Conservation (phyloP, 2,797 vertebrate species). For the Monodelphis domestica region DNA sequence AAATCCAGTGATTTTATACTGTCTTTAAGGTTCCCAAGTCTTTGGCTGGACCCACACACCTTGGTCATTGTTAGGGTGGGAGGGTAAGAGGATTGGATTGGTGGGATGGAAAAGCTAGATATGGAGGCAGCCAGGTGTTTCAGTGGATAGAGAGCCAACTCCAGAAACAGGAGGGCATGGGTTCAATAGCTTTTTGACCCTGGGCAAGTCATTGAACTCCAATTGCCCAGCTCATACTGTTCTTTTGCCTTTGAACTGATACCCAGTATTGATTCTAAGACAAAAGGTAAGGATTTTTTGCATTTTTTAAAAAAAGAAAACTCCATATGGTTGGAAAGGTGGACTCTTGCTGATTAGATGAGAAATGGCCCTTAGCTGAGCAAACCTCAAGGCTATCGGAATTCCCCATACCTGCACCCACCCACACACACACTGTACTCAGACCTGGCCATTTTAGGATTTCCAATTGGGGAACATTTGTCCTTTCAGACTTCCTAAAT, state of each 20-base stretch:
- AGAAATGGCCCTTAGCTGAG: background rate
- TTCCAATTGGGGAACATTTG: background rate
- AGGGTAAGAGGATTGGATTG: background rate
- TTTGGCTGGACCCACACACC: background rate
- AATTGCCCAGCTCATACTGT: too few species aligned
- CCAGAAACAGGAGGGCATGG: too few species aligned
- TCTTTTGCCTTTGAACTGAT: too few species aligned
- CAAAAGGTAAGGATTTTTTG: too few species aligned
- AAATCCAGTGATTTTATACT: background rate
- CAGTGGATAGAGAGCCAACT: too few species aligned
- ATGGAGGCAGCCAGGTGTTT: too few species aligned
- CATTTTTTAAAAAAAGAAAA: too few species aligned
- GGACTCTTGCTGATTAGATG: background rate
- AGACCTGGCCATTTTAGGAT: background rate
- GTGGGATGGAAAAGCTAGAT: background rate
- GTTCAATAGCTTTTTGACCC: too few species aligned
- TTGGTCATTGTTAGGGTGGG: background rate
- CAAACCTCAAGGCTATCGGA: background rate
- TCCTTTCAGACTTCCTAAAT: background rate
- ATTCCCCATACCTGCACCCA: too few species aligned
- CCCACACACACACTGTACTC: too few species aligned
- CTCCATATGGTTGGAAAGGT: background rate
- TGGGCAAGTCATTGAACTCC: too few species aligned
- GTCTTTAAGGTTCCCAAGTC: background rate
- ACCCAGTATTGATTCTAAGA: too few species aligned